Evolutionary conservation across 1,140 invertebrate species (phyloP), one percentile per base, ranked within the genome.

Genomic region (Cylas formicarius): DNA sequence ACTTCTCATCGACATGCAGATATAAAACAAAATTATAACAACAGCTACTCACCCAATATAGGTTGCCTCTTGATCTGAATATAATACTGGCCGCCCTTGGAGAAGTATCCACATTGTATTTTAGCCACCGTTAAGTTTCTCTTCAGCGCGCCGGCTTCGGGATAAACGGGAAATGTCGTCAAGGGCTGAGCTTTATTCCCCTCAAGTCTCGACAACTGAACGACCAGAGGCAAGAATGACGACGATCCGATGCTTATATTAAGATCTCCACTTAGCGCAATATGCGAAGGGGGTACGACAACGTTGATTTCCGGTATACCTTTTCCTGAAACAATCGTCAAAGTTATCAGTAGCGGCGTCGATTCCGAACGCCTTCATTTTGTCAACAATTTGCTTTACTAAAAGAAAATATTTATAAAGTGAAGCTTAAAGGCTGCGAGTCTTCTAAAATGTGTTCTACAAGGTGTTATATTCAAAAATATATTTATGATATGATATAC

Each of bases 71-170:
- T 46, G 49, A 66, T 29, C 53, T 69, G 58, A 46, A 67, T 60
- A 60, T 75, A 65, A 38, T 65, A 63, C 32, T 72, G 70, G 17
- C 80, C 80, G 11, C 79, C 80, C 53, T 74, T 71, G 17, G 77
- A 73, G 60, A 83, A 80, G 49, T 80, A 76, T 3, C 79, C 80
- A 52, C 81, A 84, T 2, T 80, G 80, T 44, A 84, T 66, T 7
- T 73, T 75, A 46, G 81, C 67, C 16, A 68, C 55, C 6, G 65
- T 66, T 4, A 44, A 46, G 43, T 65, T 67, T 32, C 53, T 49
- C 6, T 52, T 39, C 4, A 57, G 38, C 6, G 57, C 52, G 6
- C 53, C 44, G n/a, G 60, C 60, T 35, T 65, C 57, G 17, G 63
- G 62, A 41, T 60, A 53, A 14, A 67, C 58, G 10, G 56, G 58